Percentiles rank a stretch among this genome's conserved stretches.
Evolutionary conservation across 2,797 vertebrate genomes (phyloP).

Genomic region (Botia kubotai): DNA sequence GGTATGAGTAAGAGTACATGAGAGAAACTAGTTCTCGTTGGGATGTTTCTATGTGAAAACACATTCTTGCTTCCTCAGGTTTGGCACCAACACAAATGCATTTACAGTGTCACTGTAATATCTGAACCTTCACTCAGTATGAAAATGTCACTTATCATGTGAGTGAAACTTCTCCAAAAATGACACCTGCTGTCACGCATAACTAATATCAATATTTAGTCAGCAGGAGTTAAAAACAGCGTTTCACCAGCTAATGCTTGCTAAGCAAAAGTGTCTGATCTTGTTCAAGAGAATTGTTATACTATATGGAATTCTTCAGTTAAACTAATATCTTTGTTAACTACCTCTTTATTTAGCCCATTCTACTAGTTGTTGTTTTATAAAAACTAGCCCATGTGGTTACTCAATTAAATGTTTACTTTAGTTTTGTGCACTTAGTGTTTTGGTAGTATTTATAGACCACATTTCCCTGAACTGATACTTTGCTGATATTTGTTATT

Average conservation of each 20-base stretch:
- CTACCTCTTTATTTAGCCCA: background rate
- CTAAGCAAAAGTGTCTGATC: conserved; percentile 14
- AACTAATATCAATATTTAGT: conserved; percentile 48
- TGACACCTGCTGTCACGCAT: conserved; percentile 52
- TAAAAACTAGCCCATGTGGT: background rate
- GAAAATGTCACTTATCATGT: conserved; percentile 65
- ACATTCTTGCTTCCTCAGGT: conserved; percentile 67
- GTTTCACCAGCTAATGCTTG: conserved; percentile 15
- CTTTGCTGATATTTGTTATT: background rate
- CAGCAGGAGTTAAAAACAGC: conserved; percentile 40
- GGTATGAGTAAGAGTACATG: conserved; percentile 39
- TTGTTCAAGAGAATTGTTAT: background rate
- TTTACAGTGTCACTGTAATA: conserved; percentile 54
- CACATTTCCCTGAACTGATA: conserved; percentile 35
- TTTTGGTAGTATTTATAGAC: conserved; percentile 52
- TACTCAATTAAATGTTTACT: background rate
- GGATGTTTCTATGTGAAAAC: conserved; percentile 25
- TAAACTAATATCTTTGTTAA: no score
- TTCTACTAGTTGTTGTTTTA: background rate
- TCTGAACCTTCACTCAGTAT: conserved; percentile 1
- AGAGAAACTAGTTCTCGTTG: conserved; percentile 13
- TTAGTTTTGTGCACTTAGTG: background rate
- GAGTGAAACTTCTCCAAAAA: conserved; percentile 66
- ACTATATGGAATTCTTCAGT: background rate
- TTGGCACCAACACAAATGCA: conserved; percentile 60